A percentile compares a stretch with the other conserved stretches of the same genome.
Conservation (phyloP, 2,888 invertebrate genomes). For the Andrena bucephala region DNA sequence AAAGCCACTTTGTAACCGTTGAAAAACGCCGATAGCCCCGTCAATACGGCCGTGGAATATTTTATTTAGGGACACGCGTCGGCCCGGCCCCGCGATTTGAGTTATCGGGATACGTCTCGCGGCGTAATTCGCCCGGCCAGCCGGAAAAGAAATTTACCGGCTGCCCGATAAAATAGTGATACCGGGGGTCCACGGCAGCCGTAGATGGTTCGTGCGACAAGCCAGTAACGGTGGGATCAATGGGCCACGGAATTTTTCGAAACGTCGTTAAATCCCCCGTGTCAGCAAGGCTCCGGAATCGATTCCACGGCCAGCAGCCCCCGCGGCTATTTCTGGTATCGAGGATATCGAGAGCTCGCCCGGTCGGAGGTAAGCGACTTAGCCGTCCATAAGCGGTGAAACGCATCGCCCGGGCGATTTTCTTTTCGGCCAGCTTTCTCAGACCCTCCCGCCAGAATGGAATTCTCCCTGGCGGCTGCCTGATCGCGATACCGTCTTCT, state of each 20-base stretch:
- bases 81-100: conserved; percentile 29
- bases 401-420: conserved; percentile 32
- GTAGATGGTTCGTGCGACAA: conserved; percentile 74
- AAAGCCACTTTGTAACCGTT: conserved; percentile 43
- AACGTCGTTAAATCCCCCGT: conserved; percentile 69
- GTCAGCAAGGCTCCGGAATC: conserved; percentile 62
- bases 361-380: conserved; percentile 39
- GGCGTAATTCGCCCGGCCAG: conserved; percentile 53
- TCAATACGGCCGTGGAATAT: conserved; percentile 50
- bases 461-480: neutral
- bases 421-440: conserved; percentile 20
- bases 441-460: neutral
- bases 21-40: conserved; percentile 40
- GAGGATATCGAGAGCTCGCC: conserved; percentile 35
- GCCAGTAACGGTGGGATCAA: conserved; percentile 66
- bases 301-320: conserved; percentile 45
- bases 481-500: neutral
- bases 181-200: conserved; percentile 39
- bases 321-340: conserved; percentile 48
- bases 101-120: conserved; percentile 63
- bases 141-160: conserved; percentile 63
- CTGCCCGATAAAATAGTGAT: conserved; percentile 68
- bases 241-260: conserved; percentile 70
- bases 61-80: conserved; percentile 52
- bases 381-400: conserved; percentile 36